Evolutionary conservation across 2,797 vertebrate genomes (phyloP), one percentile per base, ranked within the genome.

Genomic region (Paguma larvata): DNA sequence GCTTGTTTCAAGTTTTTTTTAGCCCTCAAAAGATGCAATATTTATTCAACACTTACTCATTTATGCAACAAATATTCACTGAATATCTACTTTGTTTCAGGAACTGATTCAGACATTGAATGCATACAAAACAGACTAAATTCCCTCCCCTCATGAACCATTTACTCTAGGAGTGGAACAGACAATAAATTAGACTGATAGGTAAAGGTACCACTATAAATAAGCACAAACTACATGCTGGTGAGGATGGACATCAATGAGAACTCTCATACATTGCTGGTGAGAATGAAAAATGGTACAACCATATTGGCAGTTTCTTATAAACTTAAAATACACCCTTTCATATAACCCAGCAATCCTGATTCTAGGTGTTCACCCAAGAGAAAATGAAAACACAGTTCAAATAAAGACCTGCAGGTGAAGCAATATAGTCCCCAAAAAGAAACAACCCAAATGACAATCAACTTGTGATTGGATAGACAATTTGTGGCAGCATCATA

Each of bases 61-160:
- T 70, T 95, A 63, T 80, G 56, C 30, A 80, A 79, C n/a, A 85
- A 62, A 85, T 62, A n/a, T 70, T 91, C 34, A 70, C 21, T 79
- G 53, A 79, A 27, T 53, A 80, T 4, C 63, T 44, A 63, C 19
- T 67, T 88, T 73, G 44, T 63, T 19, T 27, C 53, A 79, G 51
- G 25, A 85, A 70, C 53, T 79, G 19, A 70, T 79, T 41, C 70
- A 53, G 8, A 32, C 19, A 63, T 53, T 62, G 5, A 38, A 38
- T 38, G 38, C 38, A 38, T 38, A 38, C 9, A 30, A 86, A 91
- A 63, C 53, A 73, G 53, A 70, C 4, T 91, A 53, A 91, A 91
- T 72, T 25, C 25, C 16, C 41, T 79, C 9, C 41, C 32, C 19
- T 70, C 34, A 78, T n/a, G 18, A 68, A 59, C 8, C 14, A 3